phyloP scores from a whole-genome alignment of 2,113 vertebrate genomes.

The Bagarius yarrelli region DNA sequence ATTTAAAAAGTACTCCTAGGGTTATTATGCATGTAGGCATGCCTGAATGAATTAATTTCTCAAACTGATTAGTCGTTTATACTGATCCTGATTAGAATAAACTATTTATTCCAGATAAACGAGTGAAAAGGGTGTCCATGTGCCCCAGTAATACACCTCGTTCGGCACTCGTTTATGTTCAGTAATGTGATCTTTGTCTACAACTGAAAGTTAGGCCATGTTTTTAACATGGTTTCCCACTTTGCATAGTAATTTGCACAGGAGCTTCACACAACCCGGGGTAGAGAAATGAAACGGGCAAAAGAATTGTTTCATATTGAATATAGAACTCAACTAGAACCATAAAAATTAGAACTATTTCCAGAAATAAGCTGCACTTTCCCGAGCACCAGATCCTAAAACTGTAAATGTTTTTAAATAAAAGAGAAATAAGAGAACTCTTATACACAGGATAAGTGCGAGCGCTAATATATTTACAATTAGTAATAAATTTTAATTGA shows the following conservation, averaged over 20 bases:
- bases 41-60: neutral
- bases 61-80: neutral
- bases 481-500: neutral
- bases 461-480: neutral
- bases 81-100: neutral
- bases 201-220: neutral
- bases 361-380: constrained; percentile 43
- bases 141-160: too few species aligned
- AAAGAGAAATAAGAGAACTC: neutral
- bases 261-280: neutral
- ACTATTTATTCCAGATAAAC: neutral
- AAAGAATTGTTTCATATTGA: neutral
- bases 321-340: too few species aligned
- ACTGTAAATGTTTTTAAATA: neutral
- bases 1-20: too few species aligned
- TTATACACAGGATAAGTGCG: neutral
- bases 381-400: constrained; percentile 26
- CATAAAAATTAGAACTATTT: constrained; percentile 40
- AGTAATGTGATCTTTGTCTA: neutral
- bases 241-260: constrained; percentile 9
- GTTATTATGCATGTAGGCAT: neutral
- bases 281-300: neutral
- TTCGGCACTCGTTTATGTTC: neutral
- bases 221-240: neutral
- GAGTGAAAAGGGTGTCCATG: neutral